These are phyloP conservation scores for Harpagoxenus sublaevis DNA, from an alignment of 2,888 invertebrate species.

Conservation along the genomic window DNA sequence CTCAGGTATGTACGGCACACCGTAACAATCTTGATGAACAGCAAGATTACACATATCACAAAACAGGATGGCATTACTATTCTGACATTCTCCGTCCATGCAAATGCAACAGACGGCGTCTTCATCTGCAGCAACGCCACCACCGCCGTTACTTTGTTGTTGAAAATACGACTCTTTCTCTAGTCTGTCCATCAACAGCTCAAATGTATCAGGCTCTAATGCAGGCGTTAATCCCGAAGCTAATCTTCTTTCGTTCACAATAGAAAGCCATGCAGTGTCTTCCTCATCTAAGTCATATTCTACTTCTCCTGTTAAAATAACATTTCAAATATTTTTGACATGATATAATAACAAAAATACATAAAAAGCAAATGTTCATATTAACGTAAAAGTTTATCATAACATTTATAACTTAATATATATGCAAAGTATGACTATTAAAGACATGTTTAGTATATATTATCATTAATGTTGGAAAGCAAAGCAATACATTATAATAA, in stretches of 20 bases:
- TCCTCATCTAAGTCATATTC: constrained; percentile 99
- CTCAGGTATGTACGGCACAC: constrained; percentile 98
- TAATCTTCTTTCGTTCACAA: constrained; percentile 94
- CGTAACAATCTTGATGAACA: constrained; percentile 99
- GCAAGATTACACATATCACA: constrained; percentile 99
- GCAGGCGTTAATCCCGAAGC: constrained; percentile 90
- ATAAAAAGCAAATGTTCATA: neutral
- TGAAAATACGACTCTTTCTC: constrained; percentile 99
- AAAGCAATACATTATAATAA: constrained; percentile 8
- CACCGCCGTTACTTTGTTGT: constrained; percentile 89
- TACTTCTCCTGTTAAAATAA: constrained; percentile 85
- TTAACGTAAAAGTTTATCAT: neutral
- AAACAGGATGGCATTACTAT: constrained; percentile 99
- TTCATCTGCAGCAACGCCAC: constrained; percentile 95
- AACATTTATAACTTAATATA: neutral
- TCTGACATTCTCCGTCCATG: constrained; percentile 99
- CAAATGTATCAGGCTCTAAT: constrained; percentile 96
- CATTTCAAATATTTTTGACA: neutral
- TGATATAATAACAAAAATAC: neutral
- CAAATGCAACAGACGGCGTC: constrained; percentile 99
- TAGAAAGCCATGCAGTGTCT: constrained; percentile 97
- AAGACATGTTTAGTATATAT: neutral
- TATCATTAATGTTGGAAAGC: constrained; percentile 10
- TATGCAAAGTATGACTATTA: neutral
- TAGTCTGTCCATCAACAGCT: constrained; percentile 98